Conservation (phyloP, 2,797 vertebrate species). For the Anguilla anguilla region DNA sequence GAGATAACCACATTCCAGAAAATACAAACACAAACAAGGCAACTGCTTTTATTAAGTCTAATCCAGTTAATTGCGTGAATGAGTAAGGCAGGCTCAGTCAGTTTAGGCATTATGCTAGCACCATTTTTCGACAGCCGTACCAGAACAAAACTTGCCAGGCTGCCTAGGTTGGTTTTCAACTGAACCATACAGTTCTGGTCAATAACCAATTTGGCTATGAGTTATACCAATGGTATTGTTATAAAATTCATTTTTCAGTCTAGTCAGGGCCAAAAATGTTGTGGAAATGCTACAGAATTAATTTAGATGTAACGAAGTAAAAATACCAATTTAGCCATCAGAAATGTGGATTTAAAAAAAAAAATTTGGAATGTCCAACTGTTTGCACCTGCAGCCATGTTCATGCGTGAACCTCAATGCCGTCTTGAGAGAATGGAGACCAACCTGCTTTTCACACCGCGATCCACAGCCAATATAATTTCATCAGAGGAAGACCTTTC, state of each 20-base stretch:
- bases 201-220: not conserved
- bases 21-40: conserved; percentile 7
- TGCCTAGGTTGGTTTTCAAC: not conserved
- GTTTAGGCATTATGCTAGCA: not conserved
- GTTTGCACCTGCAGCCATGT: not conserved
- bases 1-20: not conserved
- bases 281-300: not conserved
- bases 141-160: not conserved
- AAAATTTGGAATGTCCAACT: not conserved
- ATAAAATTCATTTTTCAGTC: not conserved
- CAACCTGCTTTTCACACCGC: not conserved
- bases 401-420: not conserved
- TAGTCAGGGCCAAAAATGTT: not conserved
- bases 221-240: not conserved
- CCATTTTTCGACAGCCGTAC: not conserved
- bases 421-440: not conserved
- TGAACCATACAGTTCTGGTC: not conserved
- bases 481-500: too few relatives aligned
- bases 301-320: not conserved
- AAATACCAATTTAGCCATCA: not conserved
- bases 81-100: not conserved
- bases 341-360: not conserved
- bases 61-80: not conserved
- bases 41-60: not conserved
- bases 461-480: too few relatives aligned